phyloP scores from a whole-genome alignment of 2,797 vertebrate genomes.

The Heliangelus exortis region DNA sequence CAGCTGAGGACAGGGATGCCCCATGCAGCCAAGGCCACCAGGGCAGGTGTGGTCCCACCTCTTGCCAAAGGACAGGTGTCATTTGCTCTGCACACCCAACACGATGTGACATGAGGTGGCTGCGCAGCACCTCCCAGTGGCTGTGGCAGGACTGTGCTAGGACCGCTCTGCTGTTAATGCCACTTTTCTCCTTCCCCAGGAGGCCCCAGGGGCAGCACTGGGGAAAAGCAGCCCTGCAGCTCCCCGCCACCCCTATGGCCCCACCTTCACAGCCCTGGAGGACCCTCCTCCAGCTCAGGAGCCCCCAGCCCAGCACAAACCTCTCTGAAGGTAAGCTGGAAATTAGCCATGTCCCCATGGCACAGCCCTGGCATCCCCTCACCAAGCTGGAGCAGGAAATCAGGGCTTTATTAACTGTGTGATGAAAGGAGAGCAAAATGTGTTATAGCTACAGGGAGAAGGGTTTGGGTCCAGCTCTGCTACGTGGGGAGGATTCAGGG shows the following conservation, averaged over 20 bases:
- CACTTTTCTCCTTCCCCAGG: slow-evolving; percentile 56
- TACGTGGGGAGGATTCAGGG: rapidly evolving
- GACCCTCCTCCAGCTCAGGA: slow-evolving; percentile 73
- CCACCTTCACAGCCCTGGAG: slow-evolving; percentile 40
- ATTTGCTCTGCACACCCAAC: rapidly evolving
- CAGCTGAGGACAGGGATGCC: rapidly evolving
- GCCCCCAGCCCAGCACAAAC: not conserved
- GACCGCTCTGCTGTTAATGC: rapidly evolving
- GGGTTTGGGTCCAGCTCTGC: too few species aligned
- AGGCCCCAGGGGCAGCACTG: not conserved
- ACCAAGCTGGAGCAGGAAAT: rapidly evolving
- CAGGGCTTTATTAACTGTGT: rapidly evolving
- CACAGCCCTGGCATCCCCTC: not conserved
- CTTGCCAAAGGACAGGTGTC: rapidly evolving
- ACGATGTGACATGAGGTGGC: rapidly evolving
- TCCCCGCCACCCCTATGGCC: not conserved
- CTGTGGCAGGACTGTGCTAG: rapidly evolving
- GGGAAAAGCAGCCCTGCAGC: not conserved
- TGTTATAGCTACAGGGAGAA: rapidly evolving
- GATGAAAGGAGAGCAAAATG: not conserved
- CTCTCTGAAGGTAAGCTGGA: slow-evolving; percentile 37
- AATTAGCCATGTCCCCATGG: rapidly evolving
- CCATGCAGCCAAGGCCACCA: not conserved
- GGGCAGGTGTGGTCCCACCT: not conserved
- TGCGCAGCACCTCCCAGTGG: rapidly evolving